phyloP scores from a whole-genome alignment of 2,797 vertebrate species.

The Squalus acanthias region DNA sequence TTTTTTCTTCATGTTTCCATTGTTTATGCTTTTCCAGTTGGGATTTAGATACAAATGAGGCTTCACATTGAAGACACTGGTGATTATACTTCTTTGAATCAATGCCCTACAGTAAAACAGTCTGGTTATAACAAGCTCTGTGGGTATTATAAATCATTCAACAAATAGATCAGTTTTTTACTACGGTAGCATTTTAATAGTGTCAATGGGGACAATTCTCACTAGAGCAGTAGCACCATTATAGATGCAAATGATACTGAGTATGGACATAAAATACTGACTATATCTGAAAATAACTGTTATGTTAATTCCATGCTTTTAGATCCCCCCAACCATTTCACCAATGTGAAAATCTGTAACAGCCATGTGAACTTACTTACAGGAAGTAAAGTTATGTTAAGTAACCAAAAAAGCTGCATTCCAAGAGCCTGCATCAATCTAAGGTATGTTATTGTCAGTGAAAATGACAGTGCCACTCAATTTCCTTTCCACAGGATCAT shows the following conservation, averaged over 20 bases:
- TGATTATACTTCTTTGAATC: slow-evolving; percentile 81
- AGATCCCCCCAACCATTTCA: neutral
- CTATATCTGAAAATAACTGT: too few relatives aligned
- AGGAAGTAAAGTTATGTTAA: neutral
- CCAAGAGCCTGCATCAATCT: neutral
- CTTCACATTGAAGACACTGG: slow-evolving; percentile 82
- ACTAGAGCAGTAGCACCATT: neutral
- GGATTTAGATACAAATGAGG: slow-evolving; percentile 86
- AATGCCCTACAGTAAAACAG: slow-evolving; percentile 55
- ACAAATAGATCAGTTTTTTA: neutral
- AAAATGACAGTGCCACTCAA: neutral
- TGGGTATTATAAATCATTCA: neutral
- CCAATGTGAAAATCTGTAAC: neutral
- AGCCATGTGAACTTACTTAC: neutral
- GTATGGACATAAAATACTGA: neutral
- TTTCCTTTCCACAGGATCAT: neutral
- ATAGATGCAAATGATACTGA: neutral
- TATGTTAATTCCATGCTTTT: neutral
- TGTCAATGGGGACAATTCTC: neutral
- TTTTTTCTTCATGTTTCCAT: slow-evolving; percentile 84
- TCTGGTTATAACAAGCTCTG: neutral
- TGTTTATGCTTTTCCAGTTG: slow-evolving; percentile 90
- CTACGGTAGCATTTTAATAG: neutral
- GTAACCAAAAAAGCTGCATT: neutral
- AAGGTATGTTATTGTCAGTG: neutral